phyloP scores from a whole-genome alignment of 2,113 vertebrate genomes.

The Mormyrus lacerda region DNA sequence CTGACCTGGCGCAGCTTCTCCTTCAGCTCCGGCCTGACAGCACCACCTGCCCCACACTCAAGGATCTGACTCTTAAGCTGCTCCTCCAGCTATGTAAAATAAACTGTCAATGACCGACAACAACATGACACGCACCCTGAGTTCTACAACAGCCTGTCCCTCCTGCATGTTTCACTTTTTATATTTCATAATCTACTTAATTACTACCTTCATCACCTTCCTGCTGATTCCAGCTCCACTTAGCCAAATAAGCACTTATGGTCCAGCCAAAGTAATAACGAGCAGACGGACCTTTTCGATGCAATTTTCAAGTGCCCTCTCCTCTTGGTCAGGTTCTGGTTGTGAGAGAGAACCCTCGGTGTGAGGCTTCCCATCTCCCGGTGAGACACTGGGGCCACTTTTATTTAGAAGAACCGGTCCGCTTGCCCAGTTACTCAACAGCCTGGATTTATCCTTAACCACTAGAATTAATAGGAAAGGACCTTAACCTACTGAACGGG shows the following conservation, averaged over 20 bases:
- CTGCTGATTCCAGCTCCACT: neutral
- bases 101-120: neutral
- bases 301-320: slow-evolving; percentile 36
- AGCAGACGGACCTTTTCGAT: slow-evolving; percentile 47
- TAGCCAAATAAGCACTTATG: neutral
- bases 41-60: slow-evolving; percentile 67
- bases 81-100: slow-evolving; percentile 62
- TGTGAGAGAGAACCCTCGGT: too few species aligned
- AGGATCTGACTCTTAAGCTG: slow-evolving; percentile 63
- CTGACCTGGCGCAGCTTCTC: slow-evolving; percentile 69
- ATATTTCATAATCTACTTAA: neutral
- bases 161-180: neutral
- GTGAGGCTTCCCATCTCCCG: neutral
- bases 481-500: neutral
- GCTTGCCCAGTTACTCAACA: neutral
- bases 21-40: slow-evolving; percentile 67
- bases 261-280: neutral
- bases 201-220: neutral
- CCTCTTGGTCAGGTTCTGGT: neutral
- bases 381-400: neutral
- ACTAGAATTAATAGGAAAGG: neutral
- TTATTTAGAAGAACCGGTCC: neutral
- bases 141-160: neutral
- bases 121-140: neutral
- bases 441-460: neutral